A percentile compares a stretch with the other conserved stretches of the same genome.
These are phyloP conservation scores for Drosophila borborema DNA, from an alignment of 2,888 invertebrate species.

Conservation along the genomic window DNA sequence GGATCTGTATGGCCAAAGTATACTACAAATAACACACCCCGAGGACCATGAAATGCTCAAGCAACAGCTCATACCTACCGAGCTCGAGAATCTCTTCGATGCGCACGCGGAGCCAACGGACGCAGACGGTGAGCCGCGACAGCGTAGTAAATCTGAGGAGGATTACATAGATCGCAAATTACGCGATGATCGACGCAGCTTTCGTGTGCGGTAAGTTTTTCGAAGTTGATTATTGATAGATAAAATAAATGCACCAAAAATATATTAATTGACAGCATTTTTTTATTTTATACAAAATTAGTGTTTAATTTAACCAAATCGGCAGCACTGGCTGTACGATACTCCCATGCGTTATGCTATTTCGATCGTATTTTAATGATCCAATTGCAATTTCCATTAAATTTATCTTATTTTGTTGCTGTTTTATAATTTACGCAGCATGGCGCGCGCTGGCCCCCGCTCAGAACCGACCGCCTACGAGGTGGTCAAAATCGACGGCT, in stretches of 20 bases:
- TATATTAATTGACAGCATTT: background rate
- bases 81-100: constrained; percentile 84
- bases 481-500: constrained; percentile 89
- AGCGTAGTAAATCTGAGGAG: constrained; percentile 85
- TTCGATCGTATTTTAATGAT: background rate
- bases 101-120: constrained; percentile 85
- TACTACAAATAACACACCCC: constrained; percentile 93
- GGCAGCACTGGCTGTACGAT: background rate
- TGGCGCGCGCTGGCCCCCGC: constrained; percentile 89
- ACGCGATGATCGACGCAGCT: constrained; percentile 86
- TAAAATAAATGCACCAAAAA: background rate
- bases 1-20: constrained; percentile 92
- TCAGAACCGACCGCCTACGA: constrained; percentile 91
- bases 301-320: background rate
- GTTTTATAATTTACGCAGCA: constrained; percentile 68
- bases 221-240: background rate
- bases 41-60: constrained; percentile 91
- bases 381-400: background rate
- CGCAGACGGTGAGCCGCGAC: constrained; percentile 86
- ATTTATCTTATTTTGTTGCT: background rate
- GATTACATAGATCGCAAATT: constrained; percentile 83
- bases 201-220: constrained; percentile 86
- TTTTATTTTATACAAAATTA: background rate
- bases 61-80: constrained; percentile 87
- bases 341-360: background rate